Conservation (phyloP, 2,888 invertebrate genomes). For the Blastobasis lacticolella region DNA sequence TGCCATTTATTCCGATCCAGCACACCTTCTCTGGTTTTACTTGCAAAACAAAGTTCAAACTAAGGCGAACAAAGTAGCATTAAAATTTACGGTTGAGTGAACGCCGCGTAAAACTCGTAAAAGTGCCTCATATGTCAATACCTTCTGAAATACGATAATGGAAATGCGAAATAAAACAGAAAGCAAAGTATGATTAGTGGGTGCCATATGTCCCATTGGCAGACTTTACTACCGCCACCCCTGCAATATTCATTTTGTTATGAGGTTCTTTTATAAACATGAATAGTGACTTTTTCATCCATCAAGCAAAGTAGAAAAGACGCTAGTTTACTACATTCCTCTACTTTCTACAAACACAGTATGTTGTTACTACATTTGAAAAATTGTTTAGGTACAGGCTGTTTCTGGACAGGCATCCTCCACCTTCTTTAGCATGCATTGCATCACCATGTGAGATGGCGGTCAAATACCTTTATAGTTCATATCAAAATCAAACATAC, state of each 20-base stretch:
- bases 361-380: no score
- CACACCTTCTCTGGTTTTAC: constrained; percentile 19
- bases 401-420: no score
- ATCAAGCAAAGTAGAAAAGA: no score
- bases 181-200: constrained; percentile 74
- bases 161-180: constrained; percentile 74
- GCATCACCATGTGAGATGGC: no score
- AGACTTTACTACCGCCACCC: constrained; percentile 47
- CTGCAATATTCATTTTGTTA: constrained; percentile 49
- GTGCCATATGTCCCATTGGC: constrained; percentile 65
- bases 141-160: constrained; percentile 73
- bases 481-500: no score
- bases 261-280: constrained; percentile 22
- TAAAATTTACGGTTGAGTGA: constrained; percentile 49
- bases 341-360: no score
- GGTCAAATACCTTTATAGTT: no score
- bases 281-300: no score
- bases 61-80: constrained; percentile 48
- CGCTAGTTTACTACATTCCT: no score
- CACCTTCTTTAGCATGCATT: no score
- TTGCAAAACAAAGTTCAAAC: constrained; percentile 33
- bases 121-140: constrained; percentile 73
- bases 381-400: no score
- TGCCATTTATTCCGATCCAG: constrained; percentile 9
- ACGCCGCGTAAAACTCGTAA: constrained; percentile 62